phyloP scores from a whole-genome alignment of 1,140 invertebrate species.

The Drosophila subpulchrella region DNA sequence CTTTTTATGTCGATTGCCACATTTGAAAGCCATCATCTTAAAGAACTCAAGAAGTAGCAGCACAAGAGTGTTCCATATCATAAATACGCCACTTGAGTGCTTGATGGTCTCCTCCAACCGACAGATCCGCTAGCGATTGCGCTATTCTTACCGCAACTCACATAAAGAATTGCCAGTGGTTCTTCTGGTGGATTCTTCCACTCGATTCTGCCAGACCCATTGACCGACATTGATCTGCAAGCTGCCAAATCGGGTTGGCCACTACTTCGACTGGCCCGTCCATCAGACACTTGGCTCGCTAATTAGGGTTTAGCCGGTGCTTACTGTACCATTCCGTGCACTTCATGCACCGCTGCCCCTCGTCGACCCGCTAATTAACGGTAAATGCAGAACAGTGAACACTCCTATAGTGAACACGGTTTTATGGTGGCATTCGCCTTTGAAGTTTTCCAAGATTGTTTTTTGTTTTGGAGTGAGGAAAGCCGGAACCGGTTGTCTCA shows the following conservation, averaged over 20 bases:
- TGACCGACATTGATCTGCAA: conserved; percentile 31
- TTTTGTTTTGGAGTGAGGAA: conserved; percentile 29
- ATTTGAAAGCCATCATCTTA: background rate
- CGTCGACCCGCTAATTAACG: conserved; percentile 61
- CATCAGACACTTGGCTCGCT: conserved; percentile 26
- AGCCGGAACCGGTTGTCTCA: conserved; percentile 46
- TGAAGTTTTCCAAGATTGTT: conserved; percentile 44
- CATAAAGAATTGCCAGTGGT: conserved; percentile 13
- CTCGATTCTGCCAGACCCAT: conserved; percentile 25
- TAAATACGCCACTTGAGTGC: conserved; percentile 21
- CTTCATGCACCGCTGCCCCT: conserved; percentile 37
- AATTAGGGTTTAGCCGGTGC: conserved; percentile 53
- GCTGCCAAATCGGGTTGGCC: conserved; percentile 26
- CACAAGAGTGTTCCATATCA: conserved; percentile 13
- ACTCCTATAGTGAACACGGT: conserved; percentile 52
- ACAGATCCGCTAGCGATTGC: conserved; percentile 13
- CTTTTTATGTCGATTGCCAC: background rate
- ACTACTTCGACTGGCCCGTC: background rate
- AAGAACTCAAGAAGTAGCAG: background rate
- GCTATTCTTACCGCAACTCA: conserved; percentile 10
- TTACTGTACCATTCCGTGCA: conserved; percentile 6
- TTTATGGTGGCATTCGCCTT: conserved; percentile 38
- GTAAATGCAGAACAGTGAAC: conserved; percentile 40
- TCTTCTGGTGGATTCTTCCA: conserved; percentile 2
- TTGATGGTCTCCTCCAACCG: conserved; percentile 4